Percentiles rank a stretch among this genome's conserved stretches.
Evolutionary conservation across 2,888 invertebrate genomes (phyloP).

Genomic region (Stramonita haemastoma): DNA sequence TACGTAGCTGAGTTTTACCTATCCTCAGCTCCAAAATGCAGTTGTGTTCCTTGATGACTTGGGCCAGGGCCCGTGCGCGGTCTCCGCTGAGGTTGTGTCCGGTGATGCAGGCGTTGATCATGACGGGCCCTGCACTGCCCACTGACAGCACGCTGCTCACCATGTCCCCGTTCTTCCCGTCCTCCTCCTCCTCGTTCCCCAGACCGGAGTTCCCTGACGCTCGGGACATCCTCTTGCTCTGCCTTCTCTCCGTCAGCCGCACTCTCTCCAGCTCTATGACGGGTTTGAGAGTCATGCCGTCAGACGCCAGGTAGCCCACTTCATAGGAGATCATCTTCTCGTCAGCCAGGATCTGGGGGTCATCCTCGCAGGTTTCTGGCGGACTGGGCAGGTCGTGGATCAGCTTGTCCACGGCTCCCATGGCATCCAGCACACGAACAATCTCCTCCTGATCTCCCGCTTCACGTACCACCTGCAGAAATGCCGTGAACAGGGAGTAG

Average conservation of each 20-base stretch:
- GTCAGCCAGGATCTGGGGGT: constrained; percentile 61
- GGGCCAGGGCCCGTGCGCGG: constrained; percentile 62
- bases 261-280: constrained; percentile 69
- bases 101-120: constrained; percentile 71
- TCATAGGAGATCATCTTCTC: constrained; percentile 72
- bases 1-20: constrained; percentile 70
- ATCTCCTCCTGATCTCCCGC: constrained; percentile 62
- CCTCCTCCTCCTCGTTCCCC: constrained; percentile 54
- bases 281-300: constrained; percentile 65
- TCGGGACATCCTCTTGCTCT: constrained; percentile 61
- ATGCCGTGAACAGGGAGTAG: constrained; percentile 60
- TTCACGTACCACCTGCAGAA: constrained; percentile 67
- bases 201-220: constrained; percentile 63
- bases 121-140: constrained; percentile 58
- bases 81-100: constrained; percentile 67
- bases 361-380: constrained; percentile 19
- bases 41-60: constrained; percentile 61
- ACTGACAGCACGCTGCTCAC: not conserved
- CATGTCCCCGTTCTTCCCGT: constrained; percentile 31
- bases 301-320: constrained; percentile 68
- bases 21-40: constrained; percentile 73
- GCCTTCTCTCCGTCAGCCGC: constrained; percentile 55
- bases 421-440: constrained; percentile 59
- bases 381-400: constrained; percentile 61
- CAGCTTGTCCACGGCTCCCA: constrained; percentile 68